These are phyloP conservation scores for Euphonia xanthogaster DNA, from an alignment of 2,797 vertebrate genomes.

Conservation along the genomic window DNA sequence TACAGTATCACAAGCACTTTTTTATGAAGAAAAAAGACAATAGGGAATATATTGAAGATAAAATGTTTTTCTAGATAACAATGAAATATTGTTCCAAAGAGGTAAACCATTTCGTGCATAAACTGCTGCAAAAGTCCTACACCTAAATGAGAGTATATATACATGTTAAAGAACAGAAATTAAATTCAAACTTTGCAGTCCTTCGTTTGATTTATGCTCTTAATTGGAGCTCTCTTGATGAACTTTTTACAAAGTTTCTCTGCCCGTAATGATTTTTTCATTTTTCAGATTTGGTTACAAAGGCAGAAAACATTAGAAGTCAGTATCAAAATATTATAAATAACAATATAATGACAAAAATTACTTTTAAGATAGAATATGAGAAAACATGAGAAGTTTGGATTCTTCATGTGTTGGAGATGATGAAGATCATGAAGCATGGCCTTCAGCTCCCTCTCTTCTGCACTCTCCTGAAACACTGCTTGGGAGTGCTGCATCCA, in stretches of 20 bases:
- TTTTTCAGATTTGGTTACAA: not conserved
- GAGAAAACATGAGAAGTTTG: not conserved
- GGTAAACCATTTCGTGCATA: not conserved
- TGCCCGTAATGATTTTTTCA: not conserved
- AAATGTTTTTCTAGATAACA: not conserved
- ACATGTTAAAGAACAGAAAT: not conserved
- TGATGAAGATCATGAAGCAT: not conserved
- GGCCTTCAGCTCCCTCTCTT: not conserved
- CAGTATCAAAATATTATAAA: not conserved
- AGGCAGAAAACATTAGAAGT: not conserved
- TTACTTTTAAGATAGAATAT: not conserved
- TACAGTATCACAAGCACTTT: not conserved
- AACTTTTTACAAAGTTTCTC: not conserved
- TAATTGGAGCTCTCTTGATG: not conserved
- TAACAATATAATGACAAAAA: not conserved
- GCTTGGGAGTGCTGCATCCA: not conserved
- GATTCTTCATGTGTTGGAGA: not conserved
- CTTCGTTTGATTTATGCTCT: not conserved
- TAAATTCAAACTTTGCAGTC: not conserved
- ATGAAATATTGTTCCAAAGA: not conserved
- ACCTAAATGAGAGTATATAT: not conserved
- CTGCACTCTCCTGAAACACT: accelerated
- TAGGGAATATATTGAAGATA: not conserved
- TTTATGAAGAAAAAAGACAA: not conserved
- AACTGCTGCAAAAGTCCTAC: not conserved